Conservation (phyloP, 2,888 invertebrate genomes). For the Aricia artaxerxes region DNA sequence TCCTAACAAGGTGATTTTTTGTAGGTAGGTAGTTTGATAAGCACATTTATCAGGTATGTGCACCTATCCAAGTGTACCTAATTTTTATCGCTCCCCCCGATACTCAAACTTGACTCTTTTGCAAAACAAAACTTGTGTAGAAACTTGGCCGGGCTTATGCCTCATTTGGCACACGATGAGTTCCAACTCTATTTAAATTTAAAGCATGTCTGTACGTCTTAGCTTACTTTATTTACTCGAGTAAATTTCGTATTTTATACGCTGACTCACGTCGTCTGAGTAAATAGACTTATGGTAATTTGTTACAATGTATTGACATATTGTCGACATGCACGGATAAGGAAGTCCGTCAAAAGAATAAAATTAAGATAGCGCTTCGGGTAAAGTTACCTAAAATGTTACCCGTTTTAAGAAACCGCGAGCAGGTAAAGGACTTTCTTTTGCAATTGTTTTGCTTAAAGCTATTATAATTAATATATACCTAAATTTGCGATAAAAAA, state of each 20-base stretch:
- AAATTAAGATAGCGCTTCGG: background rate
- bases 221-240: conserved; percentile 36
- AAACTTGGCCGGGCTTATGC: conserved; percentile 50
- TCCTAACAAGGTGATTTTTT: too few relatives aligned
- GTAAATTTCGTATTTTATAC: conserved; percentile 34
- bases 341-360: conserved; percentile 8
- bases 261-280: conserved; percentile 24
- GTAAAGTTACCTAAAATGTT: background rate
- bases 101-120: conserved; percentile 46
- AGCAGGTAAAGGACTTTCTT: too few relatives aligned
- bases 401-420: too few relatives aligned
- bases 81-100: conserved; percentile 45
- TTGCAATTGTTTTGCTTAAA: too few relatives aligned
- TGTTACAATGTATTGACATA: conserved; percentile 26
- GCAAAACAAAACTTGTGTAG: conserved; percentile 49
- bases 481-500: too few relatives aligned
- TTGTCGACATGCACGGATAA: background rate
- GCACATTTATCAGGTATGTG: background rate
- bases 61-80: conserved; percentile 39
- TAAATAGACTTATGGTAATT: conserved; percentile 32
- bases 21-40: too few relatives aligned
- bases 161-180: conserved; percentile 54
- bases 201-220: conserved; percentile 43
- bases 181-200: conserved; percentile 53
- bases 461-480: too few relatives aligned